phyloP scores from a whole-genome alignment of 2,113 vertebrate species.

The Rissa tridactyla region DNA sequence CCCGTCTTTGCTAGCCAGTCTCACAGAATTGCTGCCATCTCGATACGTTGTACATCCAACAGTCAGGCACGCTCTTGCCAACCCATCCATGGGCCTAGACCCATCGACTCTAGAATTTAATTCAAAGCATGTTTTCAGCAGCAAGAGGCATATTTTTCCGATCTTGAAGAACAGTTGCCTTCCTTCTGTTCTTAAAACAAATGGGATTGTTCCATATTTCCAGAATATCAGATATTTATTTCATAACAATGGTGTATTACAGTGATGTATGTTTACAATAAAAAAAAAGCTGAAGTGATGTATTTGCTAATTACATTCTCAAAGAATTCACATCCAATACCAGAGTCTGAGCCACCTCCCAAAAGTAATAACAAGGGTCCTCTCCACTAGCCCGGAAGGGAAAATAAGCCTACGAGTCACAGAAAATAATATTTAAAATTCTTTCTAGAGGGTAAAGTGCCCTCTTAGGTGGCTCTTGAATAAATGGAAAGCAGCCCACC shows the following conservation, averaged over 20 bases:
- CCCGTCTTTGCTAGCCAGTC: not conserved
- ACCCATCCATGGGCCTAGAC: not conserved
- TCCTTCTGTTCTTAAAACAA: not conserved
- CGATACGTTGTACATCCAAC: not conserved
- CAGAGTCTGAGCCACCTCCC: not conserved
- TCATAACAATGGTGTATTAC: not conserved
- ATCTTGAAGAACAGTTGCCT: not conserved
- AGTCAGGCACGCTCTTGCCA: not conserved
- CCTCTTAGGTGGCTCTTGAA: constrained; percentile 25
- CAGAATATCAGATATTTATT: not conserved
- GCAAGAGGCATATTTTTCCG: not conserved
- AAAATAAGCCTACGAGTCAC: not conserved
- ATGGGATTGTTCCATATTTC: not conserved
- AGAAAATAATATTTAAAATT: constrained; percentile 9
- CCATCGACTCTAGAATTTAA: not conserved
- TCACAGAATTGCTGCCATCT: not conserved
- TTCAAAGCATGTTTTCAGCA: not conserved
- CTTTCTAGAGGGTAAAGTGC: constrained; percentile 1
- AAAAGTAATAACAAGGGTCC: not conserved
- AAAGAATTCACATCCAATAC: not conserved
- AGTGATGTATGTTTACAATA: constrained; percentile 41
- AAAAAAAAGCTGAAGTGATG: constrained; percentile 4
- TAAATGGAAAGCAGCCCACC: constrained; percentile 14
- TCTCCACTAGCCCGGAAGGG: not conserved
- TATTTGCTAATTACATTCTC: constrained; percentile 28